phyloP scores from a whole-genome alignment of 2,797 vertebrate species.

The Macropodus opercularis region DNA sequence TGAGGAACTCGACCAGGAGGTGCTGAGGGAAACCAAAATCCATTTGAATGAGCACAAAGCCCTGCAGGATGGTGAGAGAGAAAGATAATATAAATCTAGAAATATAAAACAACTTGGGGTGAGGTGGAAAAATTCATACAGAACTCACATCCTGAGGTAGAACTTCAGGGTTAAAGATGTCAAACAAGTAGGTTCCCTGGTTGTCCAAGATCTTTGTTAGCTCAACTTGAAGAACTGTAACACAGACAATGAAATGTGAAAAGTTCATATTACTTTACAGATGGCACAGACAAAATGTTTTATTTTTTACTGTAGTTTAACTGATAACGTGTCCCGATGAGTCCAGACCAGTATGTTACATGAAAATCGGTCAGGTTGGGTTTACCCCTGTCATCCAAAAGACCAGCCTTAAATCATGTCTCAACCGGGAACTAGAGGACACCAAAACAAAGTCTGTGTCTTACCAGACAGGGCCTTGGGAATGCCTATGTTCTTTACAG shows the following conservation, averaged over 20 bases:
- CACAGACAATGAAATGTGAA: background rate
- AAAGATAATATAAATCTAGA: background rate
- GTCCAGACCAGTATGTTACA: too few species aligned
- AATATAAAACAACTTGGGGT: background rate
- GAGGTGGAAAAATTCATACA: background rate
- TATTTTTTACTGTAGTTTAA: too few species aligned
- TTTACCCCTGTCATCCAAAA: too few species aligned
- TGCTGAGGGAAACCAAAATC: constrained; percentile 91
- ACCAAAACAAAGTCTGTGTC: too few species aligned
- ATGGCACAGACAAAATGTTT: too few species aligned
- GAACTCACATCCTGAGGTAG: constrained; percentile 80
- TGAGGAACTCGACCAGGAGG: constrained; percentile 87
- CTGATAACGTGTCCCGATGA: too few species aligned
- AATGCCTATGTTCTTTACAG: constrained; percentile 78
- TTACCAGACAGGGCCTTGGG: constrained; percentile 84
- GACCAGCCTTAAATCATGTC: too few species aligned
- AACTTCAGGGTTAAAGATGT: constrained; percentile 84
- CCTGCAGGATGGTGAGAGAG: constrained; percentile 68
- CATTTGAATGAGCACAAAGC: constrained; percentile 84
- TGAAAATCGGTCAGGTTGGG: too few species aligned
- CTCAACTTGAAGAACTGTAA: constrained; percentile 78
- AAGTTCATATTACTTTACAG: too few species aligned
- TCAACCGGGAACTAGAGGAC: too few species aligned
- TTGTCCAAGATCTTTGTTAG: constrained; percentile 84
- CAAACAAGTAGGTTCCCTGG: constrained; percentile 83